Conservation (phyloP, 2,797 vertebrate species). For the Acanthopagrus latus region DNA sequence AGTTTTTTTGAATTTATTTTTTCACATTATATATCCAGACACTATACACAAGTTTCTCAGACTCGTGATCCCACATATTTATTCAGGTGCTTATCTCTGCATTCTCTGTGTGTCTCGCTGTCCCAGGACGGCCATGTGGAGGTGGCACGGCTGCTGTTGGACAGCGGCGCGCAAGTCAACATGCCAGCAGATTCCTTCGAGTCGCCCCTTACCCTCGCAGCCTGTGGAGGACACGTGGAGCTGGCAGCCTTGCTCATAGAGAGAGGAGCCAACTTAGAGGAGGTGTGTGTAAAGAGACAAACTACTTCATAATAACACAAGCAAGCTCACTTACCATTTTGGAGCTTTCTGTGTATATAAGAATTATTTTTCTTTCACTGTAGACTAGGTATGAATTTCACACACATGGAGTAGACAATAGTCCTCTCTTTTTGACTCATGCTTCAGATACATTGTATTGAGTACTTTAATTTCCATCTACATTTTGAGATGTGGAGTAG, state of each 20-base stretch:
- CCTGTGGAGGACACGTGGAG: slow-evolving; percentile 98
- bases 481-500: too few relatives aligned
- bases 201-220: slow-evolving; percentile 96
- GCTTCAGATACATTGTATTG: neutral
- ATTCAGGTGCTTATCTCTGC: slow-evolving; percentile 85
- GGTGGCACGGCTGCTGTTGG: slow-evolving; percentile 97
- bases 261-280: slow-evolving; percentile 97
- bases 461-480: neutral
- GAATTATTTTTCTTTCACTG: slow-evolving; percentile 3
- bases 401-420: neutral
- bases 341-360: neutral
- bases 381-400: slow-evolving; percentile 1
- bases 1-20: neutral
- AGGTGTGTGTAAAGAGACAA: slow-evolving; percentile 76
- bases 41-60: too few relatives aligned
- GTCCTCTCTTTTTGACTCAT: neutral
- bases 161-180: slow-evolving; percentile 99
- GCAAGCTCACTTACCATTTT: neutral
- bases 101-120: slow-evolving; percentile 84
- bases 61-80: slow-evolving; percentile 24
- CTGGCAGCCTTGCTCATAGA: slow-evolving; percentile 97
- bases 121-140: slow-evolving; percentile 98
- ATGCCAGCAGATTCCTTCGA: slow-evolving; percentile 99
- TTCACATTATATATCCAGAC: neutral
- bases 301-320: slow-evolving; percentile 1